phyloP scores from a whole-genome alignment of 2,888 invertebrate species.

The Thecophora atra region DNA sequence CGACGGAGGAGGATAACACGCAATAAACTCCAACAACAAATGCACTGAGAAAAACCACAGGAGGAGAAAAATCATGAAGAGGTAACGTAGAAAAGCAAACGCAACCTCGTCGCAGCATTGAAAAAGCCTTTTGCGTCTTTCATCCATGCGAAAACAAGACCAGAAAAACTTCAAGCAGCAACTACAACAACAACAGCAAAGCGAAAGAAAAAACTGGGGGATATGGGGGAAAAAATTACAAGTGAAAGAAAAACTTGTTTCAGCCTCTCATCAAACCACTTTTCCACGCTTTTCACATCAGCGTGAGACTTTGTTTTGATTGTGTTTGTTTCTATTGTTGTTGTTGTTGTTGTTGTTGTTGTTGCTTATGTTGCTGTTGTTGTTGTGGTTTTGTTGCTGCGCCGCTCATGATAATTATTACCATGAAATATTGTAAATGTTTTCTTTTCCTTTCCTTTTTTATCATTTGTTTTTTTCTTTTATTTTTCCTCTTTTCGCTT shows the following conservation, averaged over 20 bases:
- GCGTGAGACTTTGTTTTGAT: not conserved
- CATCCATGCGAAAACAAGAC: constrained; percentile 10
- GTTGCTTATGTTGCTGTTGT: not conserved
- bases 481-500: not conserved
- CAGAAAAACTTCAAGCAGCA: constrained; percentile 10
- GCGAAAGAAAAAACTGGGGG: too few species aligned
- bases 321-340: not conserved
- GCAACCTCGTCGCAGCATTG: constrained; percentile 11
- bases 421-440: not conserved
- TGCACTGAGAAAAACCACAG: constrained; percentile 23
- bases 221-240: too few species aligned
- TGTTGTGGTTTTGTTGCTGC: not conserved
- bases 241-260: constrained; percentile 29
- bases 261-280: constrained; percentile 30
- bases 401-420: not conserved
- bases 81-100: constrained; percentile 28
- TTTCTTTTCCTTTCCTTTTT: constrained; percentile 2
- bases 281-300: constrained; percentile 34
- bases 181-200: constrained; percentile 12
- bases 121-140: constrained; percentile 12
- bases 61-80: constrained; percentile 17
- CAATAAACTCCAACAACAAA: constrained; percentile 33
- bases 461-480: not conserved
- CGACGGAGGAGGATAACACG: constrained; percentile 22
- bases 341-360: not conserved